Evolutionary conservation across 2,797 vertebrate genomes (phyloP), one percentile per base, ranked within the genome.

Genomic region (Sebastes nivosus): DNA sequence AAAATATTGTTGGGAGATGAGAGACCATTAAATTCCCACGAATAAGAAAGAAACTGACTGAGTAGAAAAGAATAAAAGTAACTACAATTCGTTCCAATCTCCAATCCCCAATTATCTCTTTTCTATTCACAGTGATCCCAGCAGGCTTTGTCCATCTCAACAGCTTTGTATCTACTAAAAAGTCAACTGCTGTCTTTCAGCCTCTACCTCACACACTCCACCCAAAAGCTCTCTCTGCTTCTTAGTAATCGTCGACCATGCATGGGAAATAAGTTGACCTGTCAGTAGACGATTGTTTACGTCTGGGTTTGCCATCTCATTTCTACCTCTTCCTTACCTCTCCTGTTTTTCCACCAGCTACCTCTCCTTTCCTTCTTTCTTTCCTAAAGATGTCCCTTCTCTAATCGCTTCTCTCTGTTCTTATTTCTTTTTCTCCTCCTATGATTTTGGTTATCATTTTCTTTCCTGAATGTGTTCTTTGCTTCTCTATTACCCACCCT

Each of bases 401-500:
- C 20, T 88, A 75, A 88, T 88, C 60, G 4, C 58, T 72, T 64
- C 46, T 79, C 65, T 87, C 71, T 76, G 38, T 75, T 84, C 38
- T 83, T 77, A 70, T 81, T 81, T 84, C 60, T 78, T 85, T 85
- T 87, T 86, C 78, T 87, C 79, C 83, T 69, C 81, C 72, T 78
- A 88, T 91, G 86, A 87, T 90, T 90, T 86, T 87, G 78, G 80
- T 85, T 78, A 90, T 88, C 79, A 85, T 90, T 91, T 91, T 89
- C 86, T 84, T 85, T 84, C 79, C 77, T 42, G 63, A 83, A 73
- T 63, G 73, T 80, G 77, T 81, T 89, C 81, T 85, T 87, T 88
- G 85, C 84, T 72, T 92, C 92, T 94, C 82, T 91, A 88, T 92
- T 89, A 87, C 81, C 57, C 8, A 25, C 42, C 38, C n/a, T 52